Base-by-base conservation (phyloP, 2,888 invertebrate genomes). In the Biston stratarius region DNA sequence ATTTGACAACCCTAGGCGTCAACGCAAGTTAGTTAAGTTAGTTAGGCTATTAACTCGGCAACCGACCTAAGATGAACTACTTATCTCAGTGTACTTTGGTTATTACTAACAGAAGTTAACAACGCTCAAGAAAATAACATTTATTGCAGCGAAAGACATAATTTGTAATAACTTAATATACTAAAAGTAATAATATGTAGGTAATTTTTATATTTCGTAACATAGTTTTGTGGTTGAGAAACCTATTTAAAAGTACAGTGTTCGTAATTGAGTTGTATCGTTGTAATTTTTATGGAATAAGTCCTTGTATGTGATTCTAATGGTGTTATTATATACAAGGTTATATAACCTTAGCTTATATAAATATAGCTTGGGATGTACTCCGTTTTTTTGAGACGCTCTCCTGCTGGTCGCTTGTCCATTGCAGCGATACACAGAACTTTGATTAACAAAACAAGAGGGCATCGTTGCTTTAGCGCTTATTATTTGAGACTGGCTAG, bases 161-260 rank as follows among this genome's bases (percentile, higher is more conserved):
- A 58, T 36, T 14, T 38, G 34, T 65, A 65, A 65, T 51, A 45
- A 65, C 61, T 56, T 61, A 56, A 65, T 60, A 34, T 24, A 55
- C 48, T 34, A 6, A 24, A 44, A 60, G 36, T 65, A 45, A 61
- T n/a, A n/a, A n/a, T n/a, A n/a, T n/a, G n/a, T 24, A 48, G 10
- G 49, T 56, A 45, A 63, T 61, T 61, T 65, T 59, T 11, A n/a
- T 59, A 48, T 60, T 60, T 49, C 53, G 55, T 42, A 65, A 65
- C 12, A 9, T 64, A 34, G 48, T 59, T 64, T 56, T 49, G 47
- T 34, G 64, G 59, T 64, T 60, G 49, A 60, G 55, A 60, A 60
- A 55, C 47, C 9, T 49, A 59, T 55, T 55, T 55, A 55, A 47
- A 55, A 36, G 33, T 59, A 64, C 45, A 61, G 52, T 44, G 51